Evolutionary conservation across 2,113 vertebrate species (phyloP).

Genomic region (Emydura subglobosa): DNA sequence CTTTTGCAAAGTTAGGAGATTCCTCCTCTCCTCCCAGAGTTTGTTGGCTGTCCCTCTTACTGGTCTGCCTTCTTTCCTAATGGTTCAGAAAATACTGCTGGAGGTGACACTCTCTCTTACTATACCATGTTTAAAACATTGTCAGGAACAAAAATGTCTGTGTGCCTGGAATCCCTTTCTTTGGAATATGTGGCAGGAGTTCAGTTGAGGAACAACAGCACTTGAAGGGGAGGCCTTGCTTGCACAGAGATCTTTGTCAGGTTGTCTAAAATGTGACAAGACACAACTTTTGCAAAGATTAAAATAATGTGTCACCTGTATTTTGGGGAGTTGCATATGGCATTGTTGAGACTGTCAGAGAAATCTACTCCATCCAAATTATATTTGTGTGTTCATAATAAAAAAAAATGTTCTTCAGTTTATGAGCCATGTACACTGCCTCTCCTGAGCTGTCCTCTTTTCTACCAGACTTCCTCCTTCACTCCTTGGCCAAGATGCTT

Average conservation of each 20-base stretch:
- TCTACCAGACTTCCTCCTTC: not conserved
- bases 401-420: slow-evolving; percentile 14
- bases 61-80: slow-evolving; percentile 40
- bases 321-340: slow-evolving; percentile 22
- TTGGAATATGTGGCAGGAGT: rapidly evolving
- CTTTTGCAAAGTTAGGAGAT: not conserved
- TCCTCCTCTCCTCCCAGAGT: not conserved
- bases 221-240: not conserved
- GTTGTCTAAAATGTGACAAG: not conserved
- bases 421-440: slow-evolving; percentile 5
- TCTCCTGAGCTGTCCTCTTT: not conserved
- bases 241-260: not conserved
- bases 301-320: not conserved
- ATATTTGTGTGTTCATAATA: not conserved
- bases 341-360: slow-evolving; percentile 16
- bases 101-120: not conserved
- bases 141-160: not conserved
- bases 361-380: not conserved
- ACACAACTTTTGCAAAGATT: not conserved
- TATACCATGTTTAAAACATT: not conserved
- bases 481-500: slow-evolving; percentile 38
- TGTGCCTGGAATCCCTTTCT: not conserved
- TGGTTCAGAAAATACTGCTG: slow-evolving; percentile 21
- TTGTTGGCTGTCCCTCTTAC: slow-evolving; percentile 33
- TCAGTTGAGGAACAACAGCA: not conserved